Evolutionary conservation across 2,888 invertebrate species (phyloP), one percentile per base, ranked within the genome.

Genomic region (Lamellibrachia satsuma): DNA sequence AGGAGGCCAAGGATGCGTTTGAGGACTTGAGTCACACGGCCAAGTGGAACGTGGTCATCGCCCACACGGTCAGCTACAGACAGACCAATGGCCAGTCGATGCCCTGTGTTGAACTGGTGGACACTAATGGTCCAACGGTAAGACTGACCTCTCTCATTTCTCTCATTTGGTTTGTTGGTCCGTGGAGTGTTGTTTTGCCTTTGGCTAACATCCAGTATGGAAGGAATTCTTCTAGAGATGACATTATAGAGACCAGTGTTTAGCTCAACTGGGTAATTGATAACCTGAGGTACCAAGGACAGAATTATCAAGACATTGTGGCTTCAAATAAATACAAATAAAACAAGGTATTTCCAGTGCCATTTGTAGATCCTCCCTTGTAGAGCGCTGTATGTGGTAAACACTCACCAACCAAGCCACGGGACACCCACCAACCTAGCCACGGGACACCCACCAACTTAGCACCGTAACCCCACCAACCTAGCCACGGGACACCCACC

Each of bases 91-190:
- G 98, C 92, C 91, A 94, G 93, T 91, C 98, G 22, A 97, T 98
- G 95, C 98, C 98, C 90, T 98, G 98, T 93, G 97, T 99, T 92
- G 98, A 98, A 95, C 97, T 99, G n/a, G 98, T 97, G 94, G 98
- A 98, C 96, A 97, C 97, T 90, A 97, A 97, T 90, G 97, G 97
- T 90, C 97, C 97, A 27, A 92, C 97, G 96, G 97, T 95, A 90
- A 2, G 57, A 11, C 22, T 75, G 22, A 15, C 22, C n/a, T 15
- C 75, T 75, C 75, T 55, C 55, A 7, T 55, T 9, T 55, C 9
- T 55, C 8, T 55, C 8, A 3, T 55, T 52, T 52, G 39, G 55
- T 52, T n/a, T 55, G 6, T 55, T 39, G 52, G 52, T 91, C 52
- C 92, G 57, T 39, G 91, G 52, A 3, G 1, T 92, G 52, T 92